Evolutionary conservation across 2,888 invertebrate genomes (phyloP).

Genomic region (Archips xylosteana): DNA sequence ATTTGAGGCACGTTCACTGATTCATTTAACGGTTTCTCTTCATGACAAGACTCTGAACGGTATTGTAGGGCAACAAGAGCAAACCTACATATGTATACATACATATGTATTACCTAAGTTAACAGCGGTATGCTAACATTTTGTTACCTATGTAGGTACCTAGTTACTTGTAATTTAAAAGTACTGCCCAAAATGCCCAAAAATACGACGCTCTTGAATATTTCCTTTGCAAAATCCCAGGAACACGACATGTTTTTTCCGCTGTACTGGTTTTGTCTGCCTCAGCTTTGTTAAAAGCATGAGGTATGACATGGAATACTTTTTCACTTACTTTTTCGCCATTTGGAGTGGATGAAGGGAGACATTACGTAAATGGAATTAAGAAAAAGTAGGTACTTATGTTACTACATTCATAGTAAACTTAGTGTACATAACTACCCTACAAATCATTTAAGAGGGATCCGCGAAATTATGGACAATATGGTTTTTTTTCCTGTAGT

Average conservation of each 20-base stretch:
- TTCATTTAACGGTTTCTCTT: too few relatives aligned
- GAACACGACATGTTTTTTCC: slow-evolving; percentile 19
- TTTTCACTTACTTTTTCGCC: slow-evolving; percentile 7
- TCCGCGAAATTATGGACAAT: too few relatives aligned
- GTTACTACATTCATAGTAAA: too few relatives aligned
- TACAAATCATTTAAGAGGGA: too few relatives aligned
- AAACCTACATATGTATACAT: too few relatives aligned
- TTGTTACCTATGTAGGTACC: not conserved
- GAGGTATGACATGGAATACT: slow-evolving; percentile 15
- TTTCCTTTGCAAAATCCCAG: slow-evolving; percentile 18
- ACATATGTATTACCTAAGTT: not conserved
- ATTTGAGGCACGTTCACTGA: too few relatives aligned
- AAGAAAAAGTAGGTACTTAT: too few relatives aligned
- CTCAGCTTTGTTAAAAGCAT: slow-evolving; percentile 28
- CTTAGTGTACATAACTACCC: too few relatives aligned
- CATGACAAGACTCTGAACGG: too few relatives aligned
- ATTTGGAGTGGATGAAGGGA: not conserved
- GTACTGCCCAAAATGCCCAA: slow-evolving; percentile 14
- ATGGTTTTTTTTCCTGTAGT: too few relatives aligned
- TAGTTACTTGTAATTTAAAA: slow-evolving; percentile 2
- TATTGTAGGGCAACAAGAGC: not conserved
- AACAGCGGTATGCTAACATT: not conserved
- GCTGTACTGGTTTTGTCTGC: slow-evolving; percentile 23
- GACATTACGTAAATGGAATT: not conserved
- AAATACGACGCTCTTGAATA: slow-evolving; percentile 21